Base-by-base conservation (phyloP, 2,113 vertebrate genomes). In the Centropus unirufus region DNA sequence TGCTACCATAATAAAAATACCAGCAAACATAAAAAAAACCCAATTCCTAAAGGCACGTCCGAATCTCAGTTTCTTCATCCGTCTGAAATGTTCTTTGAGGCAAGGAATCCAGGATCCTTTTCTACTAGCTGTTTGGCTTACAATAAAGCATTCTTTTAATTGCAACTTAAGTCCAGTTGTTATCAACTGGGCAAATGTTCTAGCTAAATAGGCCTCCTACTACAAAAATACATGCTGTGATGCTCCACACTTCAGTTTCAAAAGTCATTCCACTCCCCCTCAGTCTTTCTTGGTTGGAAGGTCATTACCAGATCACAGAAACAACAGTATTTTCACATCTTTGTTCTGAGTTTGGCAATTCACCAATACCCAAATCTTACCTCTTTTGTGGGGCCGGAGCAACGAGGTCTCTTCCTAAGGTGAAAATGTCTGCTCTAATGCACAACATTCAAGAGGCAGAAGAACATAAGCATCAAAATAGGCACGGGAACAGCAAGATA, bases 131-230 rank as follows among this genome's bases (percentile, higher is more conserved):
- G 15, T 47, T 83, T 52, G 40, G 9, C 78, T 79, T 83, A 34
- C 29, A 7, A 64, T 21, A 88, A 85, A 79, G 23, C 62, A 61
- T 47, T 23, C 3, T 47, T 92, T 52, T 34, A 47, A 64, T 78
- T 61, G 13, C 9, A 2, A 21, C 8, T 0, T 7, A 62, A 54
- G 17, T 36, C 44, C 2, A 0, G 7, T 24, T 59, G 30, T 34
- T 63, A 32, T 55, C n/a, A 75, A 2, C 42, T 29, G 24, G 7
- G 52, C 22, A 79, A 47, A 32, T 27, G n/a, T 20, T 87, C 61
- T 36, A 67, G 21, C 22, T 82, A 32, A 69, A 21, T 2, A 69
- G 12, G 18, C 15, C 29, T 85, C 18, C 44, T 76, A 30, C 51
- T 89, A 75, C 20, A n/a, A 67, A 84, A 85, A 10, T 3, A 1